Base-by-base conservation (phyloP, 1,140 invertebrate genomes). In the Patella vulgata region DNA sequence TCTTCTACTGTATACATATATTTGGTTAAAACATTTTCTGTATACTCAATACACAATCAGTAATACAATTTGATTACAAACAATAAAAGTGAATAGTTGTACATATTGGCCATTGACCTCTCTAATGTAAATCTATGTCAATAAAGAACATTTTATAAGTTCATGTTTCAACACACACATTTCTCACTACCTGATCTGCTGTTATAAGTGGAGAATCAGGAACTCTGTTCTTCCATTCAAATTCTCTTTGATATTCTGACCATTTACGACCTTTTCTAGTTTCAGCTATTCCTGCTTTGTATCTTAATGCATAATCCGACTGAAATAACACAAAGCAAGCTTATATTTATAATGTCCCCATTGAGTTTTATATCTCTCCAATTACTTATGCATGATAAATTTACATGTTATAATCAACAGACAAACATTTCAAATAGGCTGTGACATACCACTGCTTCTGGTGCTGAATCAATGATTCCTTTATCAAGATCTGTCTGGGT, bases 131-230 rank as follows among this genome's bases (percentile, higher is more conserved):
- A n/a, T n/a, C n/a, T n/a, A n/a, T n/a, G n/a, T n/a, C n/a, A n/a
- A n/a, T n/a, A n/a, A n/a, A n/a, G n/a, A n/a, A n/a, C n/a, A n/a
- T n/a, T n/a, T n/a, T n/a, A n/a, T n/a, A n/a, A n/a, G n/a, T n/a
- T n/a, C n/a, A n/a, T n/a, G n/a, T n/a, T n/a, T n/a, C n/a, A n/a
- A n/a, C n/a, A n/a, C n/a, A n/a, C n/a, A n/a, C n/a, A n/a, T n/a
- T n/a, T n/a, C n/a, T n/a, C n/a, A n/a, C 40, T 64, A 82, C 81
- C 76, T 82, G 72, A 59, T 82, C 77, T 63, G 81, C 81, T 25
- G 64, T 70, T 19, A 82, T 63, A 9, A 82, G 57, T 31, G 81
- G 81, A 0, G 79, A 77, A 11, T 70, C 58, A 44, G 71, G 59
- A 0, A 65, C 31, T n/a, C 71, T 70, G 19, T 74, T 44, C 48